Percentiles rank a stretch among this genome's conserved stretches.
Conservation (phyloP, 2,888 invertebrate species). For the Himalopsyche tibetana region DNA sequence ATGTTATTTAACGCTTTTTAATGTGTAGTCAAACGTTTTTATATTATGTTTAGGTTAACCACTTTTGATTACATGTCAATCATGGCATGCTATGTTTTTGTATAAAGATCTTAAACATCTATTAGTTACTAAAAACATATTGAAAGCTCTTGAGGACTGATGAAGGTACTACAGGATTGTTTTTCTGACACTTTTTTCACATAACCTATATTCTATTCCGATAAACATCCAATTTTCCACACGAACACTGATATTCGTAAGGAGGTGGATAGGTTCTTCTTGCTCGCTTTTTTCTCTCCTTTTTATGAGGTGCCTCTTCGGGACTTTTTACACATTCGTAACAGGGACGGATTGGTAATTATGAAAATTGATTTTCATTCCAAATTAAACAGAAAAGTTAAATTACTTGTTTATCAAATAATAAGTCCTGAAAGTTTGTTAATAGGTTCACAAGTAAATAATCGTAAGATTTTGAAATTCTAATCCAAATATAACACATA, state of each 20-base stretch:
- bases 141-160: neutral
- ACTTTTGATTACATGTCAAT: too few species aligned
- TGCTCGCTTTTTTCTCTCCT: neutral
- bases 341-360: neutral
- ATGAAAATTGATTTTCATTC: too few species aligned
- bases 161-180: neutral
- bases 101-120: neutral
- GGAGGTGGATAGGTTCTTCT: neutral
- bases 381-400: too few species aligned
- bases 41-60: too few species aligned
- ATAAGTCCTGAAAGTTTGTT: too few species aligned
- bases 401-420: too few species aligned
- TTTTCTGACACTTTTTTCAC: neutral
- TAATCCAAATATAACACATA: too few species aligned
- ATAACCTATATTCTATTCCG: neutral
- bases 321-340: neutral
- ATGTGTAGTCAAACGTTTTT: too few species aligned
- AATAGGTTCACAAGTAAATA: too few species aligned
- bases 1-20: too few species aligned
- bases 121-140: neutral
- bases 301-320: slow-evolving; percentile 3
- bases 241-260: slow-evolving; percentile 31
- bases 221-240: slow-evolving; percentile 44
- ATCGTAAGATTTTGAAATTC: too few species aligned
- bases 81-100: too few species aligned